Conservation (phyloP, 2,888 invertebrate species). For the Arenicola marina region DNA sequence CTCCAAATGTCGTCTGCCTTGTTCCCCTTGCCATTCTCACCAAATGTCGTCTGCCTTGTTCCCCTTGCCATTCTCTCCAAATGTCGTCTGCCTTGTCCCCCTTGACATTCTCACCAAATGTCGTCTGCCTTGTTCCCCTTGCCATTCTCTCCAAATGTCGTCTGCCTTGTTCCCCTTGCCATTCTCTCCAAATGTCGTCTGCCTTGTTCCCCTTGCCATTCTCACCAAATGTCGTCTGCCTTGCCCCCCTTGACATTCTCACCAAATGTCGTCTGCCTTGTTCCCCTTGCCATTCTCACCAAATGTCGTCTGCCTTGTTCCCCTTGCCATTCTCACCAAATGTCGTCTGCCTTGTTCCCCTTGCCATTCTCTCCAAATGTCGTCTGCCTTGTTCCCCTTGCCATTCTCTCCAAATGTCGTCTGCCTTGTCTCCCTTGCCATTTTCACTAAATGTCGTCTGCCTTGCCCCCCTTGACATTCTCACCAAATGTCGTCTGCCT, state of each 20-base stretch:
- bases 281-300: background rate
- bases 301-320: background rate
- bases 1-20: background rate
- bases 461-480: constrained; percentile 15
- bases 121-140: background rate
- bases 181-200: background rate
- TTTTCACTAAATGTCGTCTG: background rate
- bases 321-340: background rate
- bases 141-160: background rate
- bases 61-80: background rate
- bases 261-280: background rate
- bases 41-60: background rate
- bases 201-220: background rate
- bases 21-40: background rate
- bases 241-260: constrained; percentile 14
- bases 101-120: constrained; percentile 13
- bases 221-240: background rate
- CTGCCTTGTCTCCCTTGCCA: constrained; percentile 1
- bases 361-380: background rate
- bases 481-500: background rate
- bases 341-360: background rate
- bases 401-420: background rate
- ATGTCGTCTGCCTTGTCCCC: background rate
- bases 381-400: background rate
- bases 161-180: background rate